phyloP scores from a whole-genome alignment of 2,888 invertebrate species.

The Phengaris arion region DNA sequence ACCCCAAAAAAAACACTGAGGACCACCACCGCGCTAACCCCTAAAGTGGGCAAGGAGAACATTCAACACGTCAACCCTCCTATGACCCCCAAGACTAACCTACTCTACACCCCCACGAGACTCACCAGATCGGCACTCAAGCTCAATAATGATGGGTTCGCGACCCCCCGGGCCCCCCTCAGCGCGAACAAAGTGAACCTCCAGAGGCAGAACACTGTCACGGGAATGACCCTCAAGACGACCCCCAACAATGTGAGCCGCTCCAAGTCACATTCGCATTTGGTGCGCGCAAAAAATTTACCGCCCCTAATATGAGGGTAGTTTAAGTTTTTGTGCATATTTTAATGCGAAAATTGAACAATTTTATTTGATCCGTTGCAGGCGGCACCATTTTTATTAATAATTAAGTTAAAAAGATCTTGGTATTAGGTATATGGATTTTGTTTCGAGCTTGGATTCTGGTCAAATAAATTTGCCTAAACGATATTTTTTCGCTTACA shows the following conservation, averaged over 20 bases:
- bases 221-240: conserved; percentile 51
- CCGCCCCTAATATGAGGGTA: conserved; percentile 60
- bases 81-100: conserved; percentile 57
- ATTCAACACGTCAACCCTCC: conserved; percentile 50
- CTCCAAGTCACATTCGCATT: conserved; percentile 66
- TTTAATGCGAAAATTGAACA: conserved; percentile 25
- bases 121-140: conserved; percentile 66
- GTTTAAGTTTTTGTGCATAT: conserved; percentile 26
- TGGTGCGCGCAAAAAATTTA: conserved; percentile 60
- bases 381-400: conserved; percentile 3
- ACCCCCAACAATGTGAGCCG: conserved; percentile 59
- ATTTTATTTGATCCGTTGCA: conserved; percentile 16
- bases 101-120: conserved; percentile 60
- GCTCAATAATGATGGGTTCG: conserved; percentile 62
- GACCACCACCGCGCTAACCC: conserved; percentile 54
- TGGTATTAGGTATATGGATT: background rate
- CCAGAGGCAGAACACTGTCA: conserved; percentile 56
- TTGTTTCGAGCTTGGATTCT: background rate
- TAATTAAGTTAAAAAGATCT: background rate
- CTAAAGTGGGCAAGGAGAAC: conserved; percentile 67
- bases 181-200: conserved; percentile 60
- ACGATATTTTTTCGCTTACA: background rate
- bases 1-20: conserved; percentile 60
- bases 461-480: conserved; percentile 4
- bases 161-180: conserved; percentile 66